Percentiles rank a stretch among this genome's conserved stretches.
phyloP scores from a whole-genome alignment of 2,888 invertebrate genomes.

The Acanthococcus lagerstroemiae region DNA sequence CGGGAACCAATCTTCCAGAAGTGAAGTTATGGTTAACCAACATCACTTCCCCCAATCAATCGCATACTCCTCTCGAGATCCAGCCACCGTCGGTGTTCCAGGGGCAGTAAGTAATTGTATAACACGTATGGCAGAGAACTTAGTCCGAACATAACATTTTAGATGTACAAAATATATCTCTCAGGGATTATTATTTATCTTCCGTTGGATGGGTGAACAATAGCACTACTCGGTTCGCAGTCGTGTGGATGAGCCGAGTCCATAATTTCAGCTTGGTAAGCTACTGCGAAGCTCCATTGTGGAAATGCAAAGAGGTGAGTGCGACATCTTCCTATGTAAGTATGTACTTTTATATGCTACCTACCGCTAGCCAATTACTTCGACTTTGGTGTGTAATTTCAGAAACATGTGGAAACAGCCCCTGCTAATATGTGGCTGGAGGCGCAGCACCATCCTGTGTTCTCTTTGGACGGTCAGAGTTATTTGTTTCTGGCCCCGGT shows the following conservation, averaged over 20 bases:
- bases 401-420: constrained; percentile 74
- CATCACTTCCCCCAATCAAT: constrained; percentile 48
- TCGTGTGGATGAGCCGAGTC: constrained; percentile 68
- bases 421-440: constrained; percentile 78
- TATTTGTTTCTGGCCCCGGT: constrained; percentile 72
- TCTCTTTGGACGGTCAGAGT: constrained; percentile 72
- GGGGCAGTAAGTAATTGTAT: constrained; percentile 59
- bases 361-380: background rate
- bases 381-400: constrained; percentile 24
- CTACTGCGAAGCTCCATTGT: constrained; percentile 61
- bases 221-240: constrained; percentile 55
- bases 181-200: constrained; percentile 54
- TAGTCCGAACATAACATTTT: background rate
- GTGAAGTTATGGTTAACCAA: constrained; percentile 73
- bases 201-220: constrained; percentile 61
- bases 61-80: constrained; percentile 54
- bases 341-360: too few relatives aligned
- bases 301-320: constrained; percentile 62
- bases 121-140: background rate
- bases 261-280: constrained; percentile 74
- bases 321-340: too few relatives aligned
- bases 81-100: constrained; percentile 63
- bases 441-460: constrained; percentile 71
- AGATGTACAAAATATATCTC: background rate
- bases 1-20: constrained; percentile 76